Percentiles rank a stretch among this genome's conserved stretches.
Conservation (phyloP, 2,888 invertebrate species). For the Stratiomys singularior region DNA sequence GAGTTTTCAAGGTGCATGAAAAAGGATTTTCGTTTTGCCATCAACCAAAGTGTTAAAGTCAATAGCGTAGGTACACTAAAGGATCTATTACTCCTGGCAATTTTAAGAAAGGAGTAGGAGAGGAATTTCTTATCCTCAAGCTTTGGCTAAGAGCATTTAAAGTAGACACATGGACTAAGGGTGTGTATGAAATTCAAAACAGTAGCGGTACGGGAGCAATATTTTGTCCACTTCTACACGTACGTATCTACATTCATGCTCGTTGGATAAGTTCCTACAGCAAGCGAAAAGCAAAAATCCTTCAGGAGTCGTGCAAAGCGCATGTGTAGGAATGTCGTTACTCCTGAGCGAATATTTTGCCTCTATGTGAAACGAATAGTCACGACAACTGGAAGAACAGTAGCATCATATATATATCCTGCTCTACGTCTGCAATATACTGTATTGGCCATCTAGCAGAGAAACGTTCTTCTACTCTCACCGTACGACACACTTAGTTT, state of each 20-base stretch:
- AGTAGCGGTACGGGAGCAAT: not conserved
- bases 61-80: conserved; percentile 14
- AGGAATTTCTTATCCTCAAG: conserved; percentile 37
- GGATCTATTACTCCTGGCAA: conserved; percentile 33
- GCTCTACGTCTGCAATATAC: no score
- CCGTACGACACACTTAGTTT: conserved; percentile 4
- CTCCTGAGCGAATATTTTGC: conserved; percentile 27
- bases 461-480: not conserved
- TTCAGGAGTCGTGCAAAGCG: not conserved
- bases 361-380: not conserved
- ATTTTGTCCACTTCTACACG: no score
- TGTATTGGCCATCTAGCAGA: no score
- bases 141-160: conserved; percentile 14
- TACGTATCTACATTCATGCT: no score
- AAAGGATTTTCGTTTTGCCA: not conserved
- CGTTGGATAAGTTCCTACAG: no score
- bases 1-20: conserved; percentile 25
- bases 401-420: not conserved
- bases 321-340: conserved; percentile 42
- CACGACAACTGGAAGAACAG: conserved; percentile 23
- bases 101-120: not conserved
- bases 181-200: not conserved
- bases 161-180: conserved; percentile 28
- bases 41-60: conserved; percentile 9
- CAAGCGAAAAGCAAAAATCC: not conserved